Evolutionary conservation across 2,113 vertebrate species (phyloP).

Genomic region (Salvator merianae): DNA sequence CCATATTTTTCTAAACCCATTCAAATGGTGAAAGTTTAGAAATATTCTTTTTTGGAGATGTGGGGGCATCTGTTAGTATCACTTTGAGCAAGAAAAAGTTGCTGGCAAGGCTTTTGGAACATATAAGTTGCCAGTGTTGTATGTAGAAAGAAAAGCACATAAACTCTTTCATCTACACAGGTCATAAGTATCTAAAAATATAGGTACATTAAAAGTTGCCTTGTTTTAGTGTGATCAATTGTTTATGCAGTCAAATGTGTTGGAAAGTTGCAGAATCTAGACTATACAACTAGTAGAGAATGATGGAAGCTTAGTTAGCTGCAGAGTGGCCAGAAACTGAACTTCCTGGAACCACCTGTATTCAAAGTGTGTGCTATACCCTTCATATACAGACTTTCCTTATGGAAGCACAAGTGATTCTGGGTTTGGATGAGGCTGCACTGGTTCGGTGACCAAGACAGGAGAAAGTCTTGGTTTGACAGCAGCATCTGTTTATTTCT

Average conservation of each 20-base stretch:
- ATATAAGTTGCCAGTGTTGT: neutral
- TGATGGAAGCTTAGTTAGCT: no score
- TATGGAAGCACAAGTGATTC: neutral
- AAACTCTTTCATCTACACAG: neutral
- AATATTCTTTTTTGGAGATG: neutral
- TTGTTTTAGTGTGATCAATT: neutral
- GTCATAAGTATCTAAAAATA: neutral
- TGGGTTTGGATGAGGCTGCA: neutral
- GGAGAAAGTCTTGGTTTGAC: neutral
- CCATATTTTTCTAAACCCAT: neutral
- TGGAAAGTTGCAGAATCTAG: neutral
- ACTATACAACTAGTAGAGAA: neutral
- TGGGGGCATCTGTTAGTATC: neutral
- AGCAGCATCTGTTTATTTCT: neutral
- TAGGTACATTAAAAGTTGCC: neutral
- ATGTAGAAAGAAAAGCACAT: neutral
- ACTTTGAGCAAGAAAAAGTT: neutral
- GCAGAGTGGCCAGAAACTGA: neutral
- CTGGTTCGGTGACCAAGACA: neutral
- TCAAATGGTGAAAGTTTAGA: neutral
- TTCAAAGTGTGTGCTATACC: neutral
- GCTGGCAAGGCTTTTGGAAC: neutral
- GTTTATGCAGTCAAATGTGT: neutral
- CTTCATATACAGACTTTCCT: neutral
- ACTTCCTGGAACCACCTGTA: neutral